Base-by-base conservation (phyloP, 1,140 invertebrate genomes). In the Diachasma alloeum region DNA sequence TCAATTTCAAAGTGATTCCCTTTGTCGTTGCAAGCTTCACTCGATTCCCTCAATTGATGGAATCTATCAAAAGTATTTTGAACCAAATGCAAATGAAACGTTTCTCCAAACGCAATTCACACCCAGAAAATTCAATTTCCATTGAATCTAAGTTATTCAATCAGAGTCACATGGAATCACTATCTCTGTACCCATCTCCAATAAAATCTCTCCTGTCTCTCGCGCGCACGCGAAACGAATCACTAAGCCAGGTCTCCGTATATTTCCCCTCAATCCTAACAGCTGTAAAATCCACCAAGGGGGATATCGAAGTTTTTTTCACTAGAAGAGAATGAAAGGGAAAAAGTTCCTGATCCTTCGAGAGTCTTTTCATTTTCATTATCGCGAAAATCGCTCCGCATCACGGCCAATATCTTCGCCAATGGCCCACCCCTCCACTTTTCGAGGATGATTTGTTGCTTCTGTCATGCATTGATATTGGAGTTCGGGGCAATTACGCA, bases 91-190 rank as follows among this genome's bases (percentile, higher is more conserved):
- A 42, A 42, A 42, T 42, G 39, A 42, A 42, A 42, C 39, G 39
- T 15, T 42, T 39, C 36, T 0, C n/a, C 42, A 24, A 48, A 31
- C 42, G n/a, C 11, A n/a, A 15, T 36, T 17, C 69, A 24, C 53
- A 4, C n/a, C 26, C 56, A n/a, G n/a, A 36, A 42, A 31, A 31
- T 31, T 31, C 31, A 31, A 31, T 31, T 42, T 36, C 46, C 46
- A 39, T 72, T 72, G 26, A 24, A 72, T 72, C 37, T 31, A 53
- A 44, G 56, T 72, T 56, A 72, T 56, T 56, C 36, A 56, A 59
- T 37, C 26, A 56, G 70, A 44, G 48, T 72, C 53, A 53, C 48
- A 26, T 26, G 26, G 19, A 42, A 72, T 48, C 17, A 26, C 48
- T 56, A 48, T 72, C 56, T 22, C 53, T 22, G 22, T 26, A 36